phyloP scores from a whole-genome alignment of 2,113 vertebrate genomes.

The Canis aureus region DNA sequence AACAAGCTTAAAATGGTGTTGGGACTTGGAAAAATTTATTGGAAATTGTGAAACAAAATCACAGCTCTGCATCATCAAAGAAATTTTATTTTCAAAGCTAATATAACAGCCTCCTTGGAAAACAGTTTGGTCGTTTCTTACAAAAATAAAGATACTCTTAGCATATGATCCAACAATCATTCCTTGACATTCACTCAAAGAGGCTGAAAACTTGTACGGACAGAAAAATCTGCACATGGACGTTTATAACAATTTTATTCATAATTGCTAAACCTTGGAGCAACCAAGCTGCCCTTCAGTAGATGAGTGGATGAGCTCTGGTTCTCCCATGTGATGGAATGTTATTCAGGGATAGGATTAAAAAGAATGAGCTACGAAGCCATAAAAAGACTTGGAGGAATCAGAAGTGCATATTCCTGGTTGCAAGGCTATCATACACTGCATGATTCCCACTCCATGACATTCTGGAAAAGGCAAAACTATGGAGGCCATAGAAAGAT shows the following conservation, averaged over 20 bases:
- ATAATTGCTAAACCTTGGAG: no score
- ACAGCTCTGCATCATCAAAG: background rate
- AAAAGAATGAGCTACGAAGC: background rate
- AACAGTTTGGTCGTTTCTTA: background rate
- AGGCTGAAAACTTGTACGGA: background rate
- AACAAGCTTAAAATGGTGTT: background rate
- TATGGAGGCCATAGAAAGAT: background rate
- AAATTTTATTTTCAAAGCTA: background rate
- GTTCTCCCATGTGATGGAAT: no score
- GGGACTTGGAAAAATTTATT: background rate
- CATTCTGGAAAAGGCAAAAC: background rate
- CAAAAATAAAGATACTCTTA: background rate
- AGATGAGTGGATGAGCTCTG: accelerated
- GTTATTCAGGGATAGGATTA: no score
- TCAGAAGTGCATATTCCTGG: accelerated
- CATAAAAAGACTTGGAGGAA: background rate
- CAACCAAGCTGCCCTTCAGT: background rate
- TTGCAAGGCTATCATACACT: background rate
- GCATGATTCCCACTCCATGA: background rate
- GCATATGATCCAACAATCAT: background rate
- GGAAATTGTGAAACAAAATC: background rate
- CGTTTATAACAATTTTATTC: background rate
- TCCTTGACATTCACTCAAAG: background rate
- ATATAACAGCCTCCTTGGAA: background rate
- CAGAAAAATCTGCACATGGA: background rate